Evolutionary conservation across 2,797 vertebrate species (phyloP), one percentile per base, ranked within the genome.

Genomic region (Miichthys miiuy): DNA sequence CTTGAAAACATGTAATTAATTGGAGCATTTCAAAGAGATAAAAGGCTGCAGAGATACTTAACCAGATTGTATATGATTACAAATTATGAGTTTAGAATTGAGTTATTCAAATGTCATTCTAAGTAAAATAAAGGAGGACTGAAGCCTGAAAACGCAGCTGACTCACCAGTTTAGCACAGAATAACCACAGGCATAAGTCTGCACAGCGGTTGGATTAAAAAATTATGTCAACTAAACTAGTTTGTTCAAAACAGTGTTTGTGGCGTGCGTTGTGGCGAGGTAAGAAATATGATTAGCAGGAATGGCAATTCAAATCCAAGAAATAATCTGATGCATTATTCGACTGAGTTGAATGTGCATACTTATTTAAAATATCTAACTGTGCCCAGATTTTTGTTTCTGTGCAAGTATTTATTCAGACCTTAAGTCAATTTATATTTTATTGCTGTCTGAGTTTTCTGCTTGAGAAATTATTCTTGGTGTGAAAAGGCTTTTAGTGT

Each of bases 151-250:
- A 64, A 72, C 3, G 34, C 64, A 63, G 74, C 73, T 82, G 90
- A 91, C 77, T 88, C 83, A 83, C 51, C 55, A 75, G 34, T 83
- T 84, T 20, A 80, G 27, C n/a, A 69, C 25, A 76, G 30, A 84
- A 85, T 84, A 81, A 85, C 73, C 71, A 86, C 21, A 42, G 73
- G 67, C 75, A 78, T 75, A 68, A 80, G 65, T 73, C 77, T 81
- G 77, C 56, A 72, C 65, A 79, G 79, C 51, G 60, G 58, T 52
- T 67, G 80, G 73, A 79, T 89, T 85, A 71, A 81, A 86, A 90
- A 88, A 89, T 83, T 89, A 81, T 77, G 25, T n/a, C 46, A 52
- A 75, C 72, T 72, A 64, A 56, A 75, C 72, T 72, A 64, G 30
- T 87, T 77, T 72, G 69, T 64, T 88, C 50, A 82, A 78, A 89